Evolutionary conservation across 1,140 invertebrate species (phyloP).

Genomic region (Cotesia glomerata): DNA sequence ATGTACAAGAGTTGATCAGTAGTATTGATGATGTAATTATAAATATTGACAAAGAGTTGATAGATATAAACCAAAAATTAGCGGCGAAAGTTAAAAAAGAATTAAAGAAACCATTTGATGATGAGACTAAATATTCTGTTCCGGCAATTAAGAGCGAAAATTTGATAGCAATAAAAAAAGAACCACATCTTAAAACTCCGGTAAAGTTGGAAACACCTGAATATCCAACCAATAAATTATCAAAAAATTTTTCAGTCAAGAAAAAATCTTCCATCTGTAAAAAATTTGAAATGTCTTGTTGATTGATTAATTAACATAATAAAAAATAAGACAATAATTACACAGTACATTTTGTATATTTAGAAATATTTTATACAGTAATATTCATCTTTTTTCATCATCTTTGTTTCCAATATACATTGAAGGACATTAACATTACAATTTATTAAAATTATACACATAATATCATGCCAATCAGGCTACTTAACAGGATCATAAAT

Average conservation of each 20-base stretch:
- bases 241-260: neutral
- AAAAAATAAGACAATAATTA: neutral
- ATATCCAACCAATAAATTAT: neutral
- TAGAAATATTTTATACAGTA: conserved; percentile 60
- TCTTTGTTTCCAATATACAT: conserved; percentile 48
- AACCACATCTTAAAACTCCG: neutral
- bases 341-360: conserved; percentile 52
- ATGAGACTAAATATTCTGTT: neutral
- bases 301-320: neutral
- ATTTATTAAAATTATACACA: conserved; percentile 51
- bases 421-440: conserved; percentile 59
- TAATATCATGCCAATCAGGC: conserved; percentile 48
- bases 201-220: neutral
- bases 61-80: too few relatives aligned
- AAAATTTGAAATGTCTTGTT: conserved; percentile 10
- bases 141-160: neutral
- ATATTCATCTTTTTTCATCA: conserved; percentile 35
- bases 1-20: too few relatives aligned
- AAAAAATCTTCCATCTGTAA: neutral
- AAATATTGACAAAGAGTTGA: too few relatives aligned
- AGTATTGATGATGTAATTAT: too few relatives aligned
- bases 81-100: too few relatives aligned
- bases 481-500: conserved; percentile 44
- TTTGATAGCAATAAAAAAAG: neutral
- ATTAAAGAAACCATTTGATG: neutral